Conservation (phyloP, 2,113 vertebrate genomes). For the Anarrhichthys ocellatus region DNA sequence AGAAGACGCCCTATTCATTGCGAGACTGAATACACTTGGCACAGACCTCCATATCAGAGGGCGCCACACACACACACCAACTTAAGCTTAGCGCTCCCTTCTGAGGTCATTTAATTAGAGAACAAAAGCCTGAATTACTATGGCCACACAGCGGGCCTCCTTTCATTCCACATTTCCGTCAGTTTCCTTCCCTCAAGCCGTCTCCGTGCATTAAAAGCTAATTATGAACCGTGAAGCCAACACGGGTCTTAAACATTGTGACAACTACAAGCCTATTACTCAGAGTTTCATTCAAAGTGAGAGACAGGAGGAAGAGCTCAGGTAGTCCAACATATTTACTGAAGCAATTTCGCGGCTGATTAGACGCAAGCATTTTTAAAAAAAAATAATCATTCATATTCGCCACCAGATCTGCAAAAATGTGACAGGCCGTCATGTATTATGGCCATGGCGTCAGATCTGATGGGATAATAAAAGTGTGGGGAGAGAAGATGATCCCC, state of each 20-base stretch:
- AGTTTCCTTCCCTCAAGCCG: slow-evolving; percentile 61
- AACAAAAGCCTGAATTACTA: slow-evolving; percentile 81
- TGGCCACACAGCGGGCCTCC: slow-evolving; percentile 72
- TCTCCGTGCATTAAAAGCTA: slow-evolving; percentile 74
- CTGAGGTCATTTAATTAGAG: slow-evolving; percentile 81
- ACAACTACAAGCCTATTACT: slow-evolving; percentile 80
- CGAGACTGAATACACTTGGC: slow-evolving; percentile 64
- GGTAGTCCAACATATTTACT: slow-evolving; percentile 71
- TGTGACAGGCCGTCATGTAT: slow-evolving; percentile 71
- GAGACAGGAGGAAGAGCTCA: slow-evolving; percentile 50
- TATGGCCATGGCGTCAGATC: slow-evolving; percentile 65
- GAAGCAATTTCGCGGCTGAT: slow-evolving; percentile 77
- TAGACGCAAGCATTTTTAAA: slow-evolving; percentile 56
- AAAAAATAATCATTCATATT: slow-evolving; percentile 69
- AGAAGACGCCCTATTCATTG: slow-evolving; percentile 68
- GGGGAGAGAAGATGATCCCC: slow-evolving; percentile 62
- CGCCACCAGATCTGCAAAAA: slow-evolving; percentile 48
- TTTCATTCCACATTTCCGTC: slow-evolving; percentile 72
- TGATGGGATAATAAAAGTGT: slow-evolving; percentile 78
- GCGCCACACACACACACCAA: slow-evolving; percentile 57
- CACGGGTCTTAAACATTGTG: slow-evolving; percentile 78
- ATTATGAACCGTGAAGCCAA: slow-evolving; percentile 80
- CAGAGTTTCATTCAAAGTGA: slow-evolving; percentile 61
- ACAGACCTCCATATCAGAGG: slow-evolving; percentile 64
- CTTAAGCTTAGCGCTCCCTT: slow-evolving; percentile 63